Evolutionary conservation across 2,888 invertebrate species (phyloP).

Genomic region (Philereme transversata): DNA sequence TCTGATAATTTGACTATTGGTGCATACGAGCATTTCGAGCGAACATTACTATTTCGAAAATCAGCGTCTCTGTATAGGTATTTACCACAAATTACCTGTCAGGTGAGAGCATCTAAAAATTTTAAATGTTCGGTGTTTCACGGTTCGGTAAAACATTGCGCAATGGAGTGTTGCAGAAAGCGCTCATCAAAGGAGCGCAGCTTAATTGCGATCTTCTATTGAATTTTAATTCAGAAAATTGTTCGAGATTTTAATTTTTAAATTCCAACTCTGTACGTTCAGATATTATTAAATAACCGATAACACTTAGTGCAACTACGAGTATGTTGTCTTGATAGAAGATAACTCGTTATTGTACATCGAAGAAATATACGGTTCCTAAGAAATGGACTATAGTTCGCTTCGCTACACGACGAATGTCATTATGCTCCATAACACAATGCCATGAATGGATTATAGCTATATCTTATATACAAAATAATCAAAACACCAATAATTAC

Average conservation of each 20-base stretch:
- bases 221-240: constrained; percentile 19
- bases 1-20: too few relatives aligned
- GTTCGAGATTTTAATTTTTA: constrained; percentile 1
- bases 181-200: constrained; percentile 55
- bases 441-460: too few relatives aligned
- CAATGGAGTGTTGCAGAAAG: constrained; percentile 55
- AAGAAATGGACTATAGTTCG: too few relatives aligned
- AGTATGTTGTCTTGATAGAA: too few relatives aligned
- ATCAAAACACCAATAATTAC: too few relatives aligned
- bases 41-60: background rate
- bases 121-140: constrained; percentile 48
- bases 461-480: too few relatives aligned
- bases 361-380: too few relatives aligned
- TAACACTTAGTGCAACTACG: too few relatives aligned
- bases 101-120: constrained; percentile 40
- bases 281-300: background rate
- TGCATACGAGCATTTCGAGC: too few relatives aligned
- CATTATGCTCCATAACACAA: too few relatives aligned
- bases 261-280: background rate
- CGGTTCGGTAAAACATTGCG: constrained; percentile 55
- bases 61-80: constrained; percentile 9
- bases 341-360: too few relatives aligned
- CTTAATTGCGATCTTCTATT: constrained; percentile 54
- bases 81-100: constrained; percentile 16
- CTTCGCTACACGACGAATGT: too few relatives aligned